phyloP scores from a whole-genome alignment of 2,113 vertebrate species.

The Chlorodrepanis virens region DNA sequence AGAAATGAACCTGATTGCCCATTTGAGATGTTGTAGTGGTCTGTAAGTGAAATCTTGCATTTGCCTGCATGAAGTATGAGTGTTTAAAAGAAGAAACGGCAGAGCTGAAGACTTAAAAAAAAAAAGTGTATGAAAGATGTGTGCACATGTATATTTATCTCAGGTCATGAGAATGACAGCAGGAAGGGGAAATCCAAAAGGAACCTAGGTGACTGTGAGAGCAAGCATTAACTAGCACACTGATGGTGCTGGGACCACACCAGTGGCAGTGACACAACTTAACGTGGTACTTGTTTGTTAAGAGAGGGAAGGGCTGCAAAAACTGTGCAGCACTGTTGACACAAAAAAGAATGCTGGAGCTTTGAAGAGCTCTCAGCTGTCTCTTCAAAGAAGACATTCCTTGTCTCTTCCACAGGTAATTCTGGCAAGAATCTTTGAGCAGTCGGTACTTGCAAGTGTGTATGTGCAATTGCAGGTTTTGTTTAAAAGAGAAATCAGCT shows the following conservation, averaged over 20 bases:
- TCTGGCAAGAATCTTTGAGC: neutral
- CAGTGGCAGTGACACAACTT: neutral
- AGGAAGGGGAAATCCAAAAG: neutral
- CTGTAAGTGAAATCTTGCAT: neutral
- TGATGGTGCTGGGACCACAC: neutral
- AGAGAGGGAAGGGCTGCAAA: neutral
- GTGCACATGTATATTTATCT: fast-evolving
- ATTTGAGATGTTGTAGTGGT: neutral
- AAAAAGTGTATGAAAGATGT: neutral
- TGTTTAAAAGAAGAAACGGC: neutral
- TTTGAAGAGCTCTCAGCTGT: neutral
- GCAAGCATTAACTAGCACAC: neutral
- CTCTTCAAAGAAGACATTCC: neutral
- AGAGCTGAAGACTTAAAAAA: neutral
- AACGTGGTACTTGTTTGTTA: neutral
- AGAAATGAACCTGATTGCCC: neutral
- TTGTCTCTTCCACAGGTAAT: neutral
- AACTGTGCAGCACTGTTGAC: fast-evolving
- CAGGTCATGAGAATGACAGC: neutral
- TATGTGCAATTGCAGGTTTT: neutral
- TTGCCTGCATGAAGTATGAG: neutral
- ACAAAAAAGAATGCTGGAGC: neutral
- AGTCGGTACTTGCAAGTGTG: neutral
- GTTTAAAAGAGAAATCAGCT: neutral
- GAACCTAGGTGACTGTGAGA: neutral